Evolutionary conservation across 2,888 invertebrate species (phyloP).

Genomic region (Nephrotoma flavescens): DNA sequence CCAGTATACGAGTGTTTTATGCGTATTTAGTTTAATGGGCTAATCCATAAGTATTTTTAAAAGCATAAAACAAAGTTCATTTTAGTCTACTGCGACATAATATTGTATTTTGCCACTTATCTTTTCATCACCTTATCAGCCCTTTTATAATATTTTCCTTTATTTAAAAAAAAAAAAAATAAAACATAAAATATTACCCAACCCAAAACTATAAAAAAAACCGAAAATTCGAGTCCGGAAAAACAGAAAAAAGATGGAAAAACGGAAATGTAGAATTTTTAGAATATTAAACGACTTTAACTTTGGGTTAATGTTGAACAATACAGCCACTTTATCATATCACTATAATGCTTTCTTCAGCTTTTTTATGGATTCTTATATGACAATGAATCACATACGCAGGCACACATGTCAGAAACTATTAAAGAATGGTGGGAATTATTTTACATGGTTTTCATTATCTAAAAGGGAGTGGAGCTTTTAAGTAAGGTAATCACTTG

Average conservation of each 20-base stretch:
- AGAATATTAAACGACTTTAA: neutral
- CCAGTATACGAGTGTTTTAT: neutral
- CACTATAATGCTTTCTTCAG: neutral
- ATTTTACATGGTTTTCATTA: neutral
- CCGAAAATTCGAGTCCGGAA: neutral
- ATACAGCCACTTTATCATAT: neutral
- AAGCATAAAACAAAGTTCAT: neutral
- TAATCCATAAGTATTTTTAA: too few relatives aligned
- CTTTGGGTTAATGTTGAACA: neutral
- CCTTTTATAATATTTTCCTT: neutral
- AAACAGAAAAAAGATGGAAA: neutral
- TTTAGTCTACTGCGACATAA: neutral
- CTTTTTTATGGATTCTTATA: neutral
- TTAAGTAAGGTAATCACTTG: neutral
- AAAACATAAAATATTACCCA: neutral
- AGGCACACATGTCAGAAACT: neutral
- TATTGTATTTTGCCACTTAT: neutral
- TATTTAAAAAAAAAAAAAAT: neutral
- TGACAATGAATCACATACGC: neutral
- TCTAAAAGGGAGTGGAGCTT: neutral
- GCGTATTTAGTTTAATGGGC: neutral
- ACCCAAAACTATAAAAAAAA: neutral
- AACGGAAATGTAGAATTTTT: neutral
- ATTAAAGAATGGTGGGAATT: neutral
- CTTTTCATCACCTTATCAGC: neutral